Percentiles rank a stretch among this genome's conserved stretches.
phyloP scores from a whole-genome alignment of 2,888 invertebrate species.

The Thereva nobilitata region DNA sequence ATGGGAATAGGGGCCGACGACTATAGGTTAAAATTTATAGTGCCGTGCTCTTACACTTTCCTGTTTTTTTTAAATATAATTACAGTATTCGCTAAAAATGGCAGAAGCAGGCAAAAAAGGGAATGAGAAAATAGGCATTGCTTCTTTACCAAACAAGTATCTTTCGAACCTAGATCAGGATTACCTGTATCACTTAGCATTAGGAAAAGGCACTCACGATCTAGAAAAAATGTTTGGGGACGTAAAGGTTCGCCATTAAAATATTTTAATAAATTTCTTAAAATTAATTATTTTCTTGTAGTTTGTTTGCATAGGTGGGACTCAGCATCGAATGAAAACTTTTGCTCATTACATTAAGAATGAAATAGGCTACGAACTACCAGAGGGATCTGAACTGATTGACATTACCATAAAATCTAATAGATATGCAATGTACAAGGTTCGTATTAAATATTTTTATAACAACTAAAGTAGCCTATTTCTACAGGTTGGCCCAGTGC shows the following conservation, averaged over 20 bases:
- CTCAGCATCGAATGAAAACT: slow-evolving; percentile 85
- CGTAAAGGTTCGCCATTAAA: slow-evolving; percentile 70
- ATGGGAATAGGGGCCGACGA: too few species aligned
- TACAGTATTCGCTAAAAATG: neutral
- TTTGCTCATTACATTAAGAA: slow-evolving; percentile 85
- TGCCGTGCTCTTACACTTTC: too few species aligned
- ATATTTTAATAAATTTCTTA: neutral
- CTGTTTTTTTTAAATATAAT: too few species aligned
- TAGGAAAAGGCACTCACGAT: slow-evolving; percentile 82
- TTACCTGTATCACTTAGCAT: slow-evolving; percentile 85
- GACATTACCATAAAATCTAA: slow-evolving; percentile 87
- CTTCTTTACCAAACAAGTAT: slow-evolving; percentile 19
- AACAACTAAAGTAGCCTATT: neutral
- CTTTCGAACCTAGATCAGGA: slow-evolving; percentile 74
- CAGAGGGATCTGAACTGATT: slow-evolving; percentile 76
- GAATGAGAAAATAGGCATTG: neutral
- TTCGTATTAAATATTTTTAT: slow-evolving; percentile 50
- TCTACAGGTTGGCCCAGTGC: slow-evolving; percentile 51
- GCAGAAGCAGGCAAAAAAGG: neutral
- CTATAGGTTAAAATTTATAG: too few species aligned
- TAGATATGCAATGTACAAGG: slow-evolving; percentile 92
- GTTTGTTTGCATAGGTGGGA: slow-evolving; percentile 96
- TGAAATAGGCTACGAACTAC: slow-evolving; percentile 78
- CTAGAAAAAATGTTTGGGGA: slow-evolving; percentile 90
- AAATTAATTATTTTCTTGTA: slow-evolving; percentile 54